A percentile compares a stretch with the other conserved stretches of the same genome.
phyloP scores from a whole-genome alignment of 2,888 invertebrate species.

The Mylabris sibirica region DNA sequence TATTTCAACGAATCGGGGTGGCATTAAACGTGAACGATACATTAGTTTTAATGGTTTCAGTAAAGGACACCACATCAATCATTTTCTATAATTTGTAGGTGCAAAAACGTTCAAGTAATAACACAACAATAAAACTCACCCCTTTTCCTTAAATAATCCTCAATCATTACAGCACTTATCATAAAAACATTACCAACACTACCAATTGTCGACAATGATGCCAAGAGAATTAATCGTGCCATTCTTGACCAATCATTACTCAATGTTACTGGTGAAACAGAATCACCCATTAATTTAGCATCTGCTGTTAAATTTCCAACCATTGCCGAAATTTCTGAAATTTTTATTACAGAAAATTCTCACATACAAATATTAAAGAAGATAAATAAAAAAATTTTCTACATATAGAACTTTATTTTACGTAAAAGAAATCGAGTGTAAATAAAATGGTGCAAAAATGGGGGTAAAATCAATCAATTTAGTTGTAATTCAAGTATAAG shows the following conservation, averaged over 20 bases:
- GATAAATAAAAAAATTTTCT: no score
- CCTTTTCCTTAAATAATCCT: conserved; percentile 73
- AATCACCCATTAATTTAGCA: conserved; percentile 46
- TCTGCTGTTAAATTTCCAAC: conserved; percentile 43
- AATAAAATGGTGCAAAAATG: not conserved
- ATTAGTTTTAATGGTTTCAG: not conserved
- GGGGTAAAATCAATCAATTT: not conserved
- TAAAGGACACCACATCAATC: conserved; percentile 21
- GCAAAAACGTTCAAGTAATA: no score
- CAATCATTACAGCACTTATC: conserved; percentile 77
- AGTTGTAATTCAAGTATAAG: not conserved
- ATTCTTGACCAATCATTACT: conserved; percentile 74
- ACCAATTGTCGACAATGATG: conserved; percentile 71
- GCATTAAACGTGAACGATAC: not conserved
- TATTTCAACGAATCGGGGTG: not conserved
- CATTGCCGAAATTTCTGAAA: conserved; percentile 31
- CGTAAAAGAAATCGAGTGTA: not conserved
- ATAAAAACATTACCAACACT: conserved; percentile 79
- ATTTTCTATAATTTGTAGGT: conserved; percentile 2
- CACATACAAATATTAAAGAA: no score
- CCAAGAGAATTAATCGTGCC: conserved; percentile 70
- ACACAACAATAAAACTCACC: conserved; percentile 60
- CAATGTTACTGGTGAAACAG: conserved; percentile 71
- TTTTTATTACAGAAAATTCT: not conserved
- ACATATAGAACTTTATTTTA: not conserved